These are phyloP conservation scores for Dermatemys mawii DNA, from an alignment of 2,113 vertebrate genomes.

Conservation along the genomic window DNA sequence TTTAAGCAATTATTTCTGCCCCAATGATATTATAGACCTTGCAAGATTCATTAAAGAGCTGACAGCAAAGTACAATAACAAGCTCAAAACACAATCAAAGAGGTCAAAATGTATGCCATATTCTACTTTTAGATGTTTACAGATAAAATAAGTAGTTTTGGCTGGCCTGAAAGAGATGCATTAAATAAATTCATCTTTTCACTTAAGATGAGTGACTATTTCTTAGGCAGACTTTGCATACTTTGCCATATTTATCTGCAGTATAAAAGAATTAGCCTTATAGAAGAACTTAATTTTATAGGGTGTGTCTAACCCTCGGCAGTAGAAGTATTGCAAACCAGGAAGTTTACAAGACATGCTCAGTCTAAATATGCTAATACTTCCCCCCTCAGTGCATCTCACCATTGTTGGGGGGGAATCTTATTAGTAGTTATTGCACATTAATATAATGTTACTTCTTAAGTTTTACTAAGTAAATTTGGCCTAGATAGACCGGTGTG, in stretches of 20 bases:
- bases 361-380: constrained; percentile 67
- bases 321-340: constrained; percentile 48
- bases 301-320: constrained; percentile 55
- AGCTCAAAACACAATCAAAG: constrained; percentile 1
- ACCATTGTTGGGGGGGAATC: constrained; percentile 47
- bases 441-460: background rate
- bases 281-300: constrained; percentile 63
- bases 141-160: constrained; percentile 39
- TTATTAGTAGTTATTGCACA: background rate
- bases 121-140: constrained; percentile 14
- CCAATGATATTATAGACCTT: background rate
- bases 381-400: constrained; percentile 48
- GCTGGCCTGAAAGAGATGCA: background rate
- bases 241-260: constrained; percentile 51
- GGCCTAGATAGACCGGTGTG: background rate
- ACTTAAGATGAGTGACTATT: constrained; percentile 21
- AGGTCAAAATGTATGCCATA: background rate
- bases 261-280: constrained; percentile 53
- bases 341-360: constrained; percentile 49
- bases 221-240: constrained; percentile 37
- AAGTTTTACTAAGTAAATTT: background rate
- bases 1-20: constrained; percentile 57
- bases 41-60: constrained; percentile 45
- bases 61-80: constrained; percentile 51
- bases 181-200: constrained; percentile 19